These are phyloP conservation scores for Sebastes miniatus DNA, from an alignment of 2,797 vertebrate genomes.

Conservation along the genomic window DNA sequence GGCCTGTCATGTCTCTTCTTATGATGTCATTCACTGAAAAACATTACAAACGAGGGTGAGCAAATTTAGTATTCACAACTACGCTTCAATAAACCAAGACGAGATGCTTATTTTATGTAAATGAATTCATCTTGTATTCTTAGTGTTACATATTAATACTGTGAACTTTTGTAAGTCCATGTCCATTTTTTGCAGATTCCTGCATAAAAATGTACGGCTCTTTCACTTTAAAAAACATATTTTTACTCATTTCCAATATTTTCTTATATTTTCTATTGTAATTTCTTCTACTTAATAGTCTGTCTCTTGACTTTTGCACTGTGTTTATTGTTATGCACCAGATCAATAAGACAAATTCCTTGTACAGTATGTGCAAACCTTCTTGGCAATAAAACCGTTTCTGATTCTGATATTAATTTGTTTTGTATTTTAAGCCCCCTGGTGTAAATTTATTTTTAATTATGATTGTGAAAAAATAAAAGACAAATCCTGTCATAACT, in stretches of 20 bases:
- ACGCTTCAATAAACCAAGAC: neutral
- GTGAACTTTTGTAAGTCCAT: neutral
- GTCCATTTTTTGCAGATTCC: neutral
- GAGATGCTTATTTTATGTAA: neutral
- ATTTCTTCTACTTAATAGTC: neutral
- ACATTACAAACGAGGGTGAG: constrained; percentile 23
- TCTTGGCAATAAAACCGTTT: neutral
- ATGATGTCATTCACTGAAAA: constrained; percentile 95
- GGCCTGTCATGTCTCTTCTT: constrained; percentile 93
- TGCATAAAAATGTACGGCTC: accelerated
- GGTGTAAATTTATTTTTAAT: neutral
- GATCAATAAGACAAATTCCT: neutral
- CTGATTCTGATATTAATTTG: neutral
- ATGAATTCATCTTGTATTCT: neutral
- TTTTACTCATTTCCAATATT: neutral
- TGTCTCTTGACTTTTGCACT: neutral
- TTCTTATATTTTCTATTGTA: neutral
- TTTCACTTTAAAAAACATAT: neutral
- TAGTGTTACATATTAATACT: neutral
- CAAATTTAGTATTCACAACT: neutral
- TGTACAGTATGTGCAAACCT: neutral
- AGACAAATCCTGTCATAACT: neutral
- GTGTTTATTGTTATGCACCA: neutral
- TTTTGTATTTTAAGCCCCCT: neutral
- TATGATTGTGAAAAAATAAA: neutral